A percentile compares a stretch with the other conserved stretches of the same genome.
phyloP scores from a whole-genome alignment of 2,888 invertebrate species.

The Epiblema foenella region DNA sequence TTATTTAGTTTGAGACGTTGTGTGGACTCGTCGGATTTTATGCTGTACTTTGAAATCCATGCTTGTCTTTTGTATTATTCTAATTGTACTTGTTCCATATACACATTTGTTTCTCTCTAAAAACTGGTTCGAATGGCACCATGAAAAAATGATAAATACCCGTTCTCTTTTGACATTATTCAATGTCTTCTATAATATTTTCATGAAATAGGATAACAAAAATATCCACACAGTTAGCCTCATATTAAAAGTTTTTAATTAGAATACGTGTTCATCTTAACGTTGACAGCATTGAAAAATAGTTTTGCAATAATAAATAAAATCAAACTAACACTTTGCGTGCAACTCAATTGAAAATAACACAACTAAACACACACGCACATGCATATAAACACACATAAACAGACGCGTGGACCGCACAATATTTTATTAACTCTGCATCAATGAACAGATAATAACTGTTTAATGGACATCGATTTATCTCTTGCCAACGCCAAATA shows the following conservation, averaged over 20 bases:
- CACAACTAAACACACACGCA: conserved; percentile 60
- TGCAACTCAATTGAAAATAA: conserved; percentile 50
- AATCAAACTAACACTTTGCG: conserved; percentile 9
- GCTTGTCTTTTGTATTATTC: too few relatives aligned
- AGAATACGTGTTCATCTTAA: not conserved
- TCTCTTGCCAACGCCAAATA: conserved; percentile 57
- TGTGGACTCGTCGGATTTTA: too few relatives aligned
- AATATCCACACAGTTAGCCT: too few relatives aligned
- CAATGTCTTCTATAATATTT: too few relatives aligned
- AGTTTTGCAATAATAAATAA: not conserved
- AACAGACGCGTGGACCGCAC: conserved; percentile 61
- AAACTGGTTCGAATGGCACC: too few relatives aligned
- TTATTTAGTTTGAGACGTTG: too few relatives aligned
- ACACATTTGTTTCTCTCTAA: too few relatives aligned
- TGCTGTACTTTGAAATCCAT: too few relatives aligned
- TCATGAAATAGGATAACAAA: too few relatives aligned
- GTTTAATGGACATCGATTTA: conserved; percentile 81
- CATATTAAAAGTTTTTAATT: not conserved
- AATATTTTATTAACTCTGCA: conserved; percentile 80
- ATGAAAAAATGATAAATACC: too few relatives aligned
- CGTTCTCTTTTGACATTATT: too few relatives aligned
- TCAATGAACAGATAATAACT: conserved; percentile 78
- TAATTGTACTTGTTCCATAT: too few relatives aligned
- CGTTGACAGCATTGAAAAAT: not conserved
- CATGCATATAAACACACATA: conserved; percentile 60